Percentiles rank a stretch among this genome's conserved stretches.
Conservation (phyloP, 2,888 invertebrate genomes). For the Microctonus aethiopoides region DNA sequence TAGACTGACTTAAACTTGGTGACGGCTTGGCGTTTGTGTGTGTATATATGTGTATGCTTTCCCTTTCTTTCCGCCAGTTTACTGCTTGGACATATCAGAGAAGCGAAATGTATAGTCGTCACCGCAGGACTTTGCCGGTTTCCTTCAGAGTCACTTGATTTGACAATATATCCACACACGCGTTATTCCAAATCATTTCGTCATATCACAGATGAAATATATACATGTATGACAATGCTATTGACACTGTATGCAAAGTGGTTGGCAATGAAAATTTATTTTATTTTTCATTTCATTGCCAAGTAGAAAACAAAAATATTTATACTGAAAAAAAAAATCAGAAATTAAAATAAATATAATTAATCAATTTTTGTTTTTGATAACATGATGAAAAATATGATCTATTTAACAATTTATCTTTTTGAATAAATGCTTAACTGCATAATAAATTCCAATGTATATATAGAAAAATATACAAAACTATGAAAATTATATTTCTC, state of each 20-base stretch:
- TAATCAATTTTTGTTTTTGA: constrained; percentile 17
- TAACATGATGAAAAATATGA: not conserved
- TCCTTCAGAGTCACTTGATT: constrained; percentile 26
- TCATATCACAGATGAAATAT: constrained; percentile 8
- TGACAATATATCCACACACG: not conserved
- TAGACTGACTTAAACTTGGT: constrained; percentile 47
- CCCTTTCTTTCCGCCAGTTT: constrained; percentile 55
- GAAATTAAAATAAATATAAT: not conserved
- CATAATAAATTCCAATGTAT: constrained; percentile 3
- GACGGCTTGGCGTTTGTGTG: constrained; percentile 36
- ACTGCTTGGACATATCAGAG: constrained; percentile 42
- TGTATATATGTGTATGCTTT: constrained; percentile 44
- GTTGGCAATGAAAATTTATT: constrained; percentile 33
- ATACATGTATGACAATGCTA: not conserved
- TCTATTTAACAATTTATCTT: not conserved
- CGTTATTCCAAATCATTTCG: constrained; percentile 8
- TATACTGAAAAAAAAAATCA: constrained; percentile 22
- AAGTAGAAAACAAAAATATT: not conserved
- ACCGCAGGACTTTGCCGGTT: constrained; percentile 2
- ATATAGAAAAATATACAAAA: not conserved
- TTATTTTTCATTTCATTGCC: not conserved
- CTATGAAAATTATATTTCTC: constrained; percentile 5
- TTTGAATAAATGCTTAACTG: not conserved
- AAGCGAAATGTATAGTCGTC: no score
- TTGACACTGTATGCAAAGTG: constrained; percentile 18